phyloP scores from a whole-genome alignment of 2,113 vertebrate genomes.

The Cyanoliseus patagonus region DNA sequence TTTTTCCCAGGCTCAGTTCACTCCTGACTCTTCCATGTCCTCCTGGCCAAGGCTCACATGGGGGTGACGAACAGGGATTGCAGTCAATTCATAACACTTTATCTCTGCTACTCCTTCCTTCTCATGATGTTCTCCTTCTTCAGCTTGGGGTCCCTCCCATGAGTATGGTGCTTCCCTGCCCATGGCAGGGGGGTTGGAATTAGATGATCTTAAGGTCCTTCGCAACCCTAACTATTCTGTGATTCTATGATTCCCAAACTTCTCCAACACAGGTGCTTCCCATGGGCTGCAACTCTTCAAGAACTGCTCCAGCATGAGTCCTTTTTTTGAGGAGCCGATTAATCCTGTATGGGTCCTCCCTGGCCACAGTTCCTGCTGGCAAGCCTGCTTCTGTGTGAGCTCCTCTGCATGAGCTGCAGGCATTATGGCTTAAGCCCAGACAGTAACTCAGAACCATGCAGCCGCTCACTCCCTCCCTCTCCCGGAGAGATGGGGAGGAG shows the following conservation, averaged over 20 bases:
- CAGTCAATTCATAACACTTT: not conserved
- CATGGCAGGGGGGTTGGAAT: too few species aligned
- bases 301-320: not conserved
- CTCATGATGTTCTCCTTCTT: not conserved
- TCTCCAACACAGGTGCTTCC: not conserved
- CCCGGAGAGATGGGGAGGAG: not conserved
- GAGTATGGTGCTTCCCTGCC: not conserved
- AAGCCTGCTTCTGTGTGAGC: not conserved
- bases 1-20: not conserved
- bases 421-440: not conserved
- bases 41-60: accelerated
- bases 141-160: not conserved
- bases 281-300: not conserved
- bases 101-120: not conserved
- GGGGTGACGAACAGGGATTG: not conserved
- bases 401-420: not conserved
- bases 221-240: too few species aligned
- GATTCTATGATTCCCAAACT: not conserved
- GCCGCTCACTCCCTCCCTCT: not conserved
- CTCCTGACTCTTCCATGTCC: not conserved
- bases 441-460: not conserved
- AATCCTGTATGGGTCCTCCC: not conserved
- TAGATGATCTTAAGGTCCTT: too few species aligned
- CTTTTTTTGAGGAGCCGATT: not conserved
- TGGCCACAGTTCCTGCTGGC: not conserved